These are phyloP conservation scores for Apodemus agrarius DNA, from an alignment of 2,797 vertebrate genomes.

Conservation along the genomic window DNA sequence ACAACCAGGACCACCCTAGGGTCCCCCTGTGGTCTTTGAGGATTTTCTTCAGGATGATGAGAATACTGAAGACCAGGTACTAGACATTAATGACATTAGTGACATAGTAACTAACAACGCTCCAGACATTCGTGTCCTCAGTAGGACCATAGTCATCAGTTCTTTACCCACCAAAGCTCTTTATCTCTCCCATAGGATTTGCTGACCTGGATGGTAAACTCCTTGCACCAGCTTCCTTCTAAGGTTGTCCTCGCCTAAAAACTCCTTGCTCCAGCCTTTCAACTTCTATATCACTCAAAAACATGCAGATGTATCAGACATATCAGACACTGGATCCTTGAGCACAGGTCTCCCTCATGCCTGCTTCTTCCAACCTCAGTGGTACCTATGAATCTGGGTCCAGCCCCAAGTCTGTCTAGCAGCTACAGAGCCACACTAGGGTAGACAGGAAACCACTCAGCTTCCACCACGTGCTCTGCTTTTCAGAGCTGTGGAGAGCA, in stretches of 20 bases:
- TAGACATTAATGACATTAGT: no score
- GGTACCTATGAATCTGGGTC: constrained; percentile 87
- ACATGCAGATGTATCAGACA: background rate
- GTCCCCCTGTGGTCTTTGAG: constrained; percentile 92
- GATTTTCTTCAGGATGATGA: constrained; percentile 93
- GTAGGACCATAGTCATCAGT: no score
- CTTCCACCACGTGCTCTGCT: background rate
- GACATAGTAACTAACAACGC: no score
- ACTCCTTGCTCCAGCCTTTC: constrained; percentile 64
- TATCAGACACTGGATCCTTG: constrained; percentile 88
- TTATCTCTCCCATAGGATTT: background rate
- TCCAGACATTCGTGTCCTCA: background rate
- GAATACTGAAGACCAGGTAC: constrained; percentile 92
- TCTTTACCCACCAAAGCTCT: background rate
- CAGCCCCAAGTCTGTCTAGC: background rate
- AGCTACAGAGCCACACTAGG: background rate
- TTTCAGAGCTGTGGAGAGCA: background rate
- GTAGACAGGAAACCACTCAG: constrained; percentile 11
- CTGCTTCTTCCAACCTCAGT: constrained; percentile 91
- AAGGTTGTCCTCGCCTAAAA: constrained; percentile 93
- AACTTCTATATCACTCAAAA: background rate
- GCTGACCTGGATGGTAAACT: no score
- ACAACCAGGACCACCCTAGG: constrained; percentile 93
- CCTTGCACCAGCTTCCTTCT: background rate
- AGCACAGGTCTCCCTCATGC: constrained; percentile 86